Evolutionary conservation across 2,113 vertebrate species (phyloP).

Genomic region (Elephantulus edwardii): DNA sequence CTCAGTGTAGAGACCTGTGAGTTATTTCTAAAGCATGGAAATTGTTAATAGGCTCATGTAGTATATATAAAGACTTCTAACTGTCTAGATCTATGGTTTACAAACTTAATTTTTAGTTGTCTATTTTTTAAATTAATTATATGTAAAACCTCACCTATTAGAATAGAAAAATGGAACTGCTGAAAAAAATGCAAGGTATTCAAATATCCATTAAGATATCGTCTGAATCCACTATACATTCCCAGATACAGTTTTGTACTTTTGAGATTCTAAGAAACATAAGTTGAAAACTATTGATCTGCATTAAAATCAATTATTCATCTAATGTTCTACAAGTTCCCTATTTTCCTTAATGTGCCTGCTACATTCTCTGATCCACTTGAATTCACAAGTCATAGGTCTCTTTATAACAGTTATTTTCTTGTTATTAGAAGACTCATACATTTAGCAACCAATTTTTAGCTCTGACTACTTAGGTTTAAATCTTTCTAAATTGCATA

Average conservation of each 20-base stretch:
- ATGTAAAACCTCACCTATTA: background rate
- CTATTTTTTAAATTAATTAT: constrained; percentile 14
- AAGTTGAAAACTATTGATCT: background rate
- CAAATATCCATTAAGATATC: background rate
- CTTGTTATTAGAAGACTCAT: background rate
- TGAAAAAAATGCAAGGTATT: background rate
- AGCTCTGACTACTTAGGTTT: background rate
- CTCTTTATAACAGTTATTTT: background rate
- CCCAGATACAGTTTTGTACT: background rate
- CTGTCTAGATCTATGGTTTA: background rate
- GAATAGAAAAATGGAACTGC: background rate
- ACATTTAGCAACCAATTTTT: background rate
- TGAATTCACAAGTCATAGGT: background rate
- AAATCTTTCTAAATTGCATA: background rate
- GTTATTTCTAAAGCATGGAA: background rate
- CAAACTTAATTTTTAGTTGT: background rate
- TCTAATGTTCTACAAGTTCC: background rate
- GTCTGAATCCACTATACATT: background rate
- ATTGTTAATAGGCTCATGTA: background rate
- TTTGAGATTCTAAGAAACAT: background rate
- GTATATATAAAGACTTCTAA: background rate
- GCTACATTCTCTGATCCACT: background rate
- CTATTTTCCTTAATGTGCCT: background rate
- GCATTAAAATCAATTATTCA: background rate
- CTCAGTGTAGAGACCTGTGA: background rate